These are phyloP conservation scores for Chelonus insularis DNA, from an alignment of 1,140 invertebrate genomes.

Conservation along the genomic window DNA sequence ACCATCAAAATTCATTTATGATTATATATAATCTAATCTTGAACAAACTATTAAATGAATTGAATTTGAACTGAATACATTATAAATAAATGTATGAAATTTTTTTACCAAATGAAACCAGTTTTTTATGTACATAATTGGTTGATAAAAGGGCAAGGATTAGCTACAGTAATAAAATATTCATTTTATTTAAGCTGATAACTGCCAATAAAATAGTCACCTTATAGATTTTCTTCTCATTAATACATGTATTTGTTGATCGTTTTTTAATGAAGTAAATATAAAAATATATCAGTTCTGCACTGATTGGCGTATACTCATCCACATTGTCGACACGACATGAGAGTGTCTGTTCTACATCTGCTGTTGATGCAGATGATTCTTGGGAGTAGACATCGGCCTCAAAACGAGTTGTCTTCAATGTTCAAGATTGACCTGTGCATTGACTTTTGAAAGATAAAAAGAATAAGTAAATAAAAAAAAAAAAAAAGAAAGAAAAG, in stretches of 20 bases:
- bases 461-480: background rate
- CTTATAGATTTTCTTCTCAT: too few relatives aligned
- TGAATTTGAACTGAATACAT: too few relatives aligned
- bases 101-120: too few relatives aligned
- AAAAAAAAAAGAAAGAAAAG: background rate
- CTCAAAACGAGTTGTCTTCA: slow-evolving; percentile 25
- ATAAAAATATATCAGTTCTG: slow-evolving; percentile 29
- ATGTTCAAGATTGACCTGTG: slow-evolving; percentile 18
- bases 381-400: background rate
- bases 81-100: too few relatives aligned
- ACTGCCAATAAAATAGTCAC: too few relatives aligned
- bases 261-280: background rate
- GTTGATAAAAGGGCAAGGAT: too few relatives aligned
- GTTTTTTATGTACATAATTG: too few relatives aligned
- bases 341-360: slow-evolving; percentile 8
- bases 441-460: background rate
- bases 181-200: too few relatives aligned
- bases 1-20: too few relatives aligned
- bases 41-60: too few relatives aligned
- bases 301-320: slow-evolving; percentile 35
- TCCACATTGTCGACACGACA: slow-evolving; percentile 30
- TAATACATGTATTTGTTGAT: background rate
- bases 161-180: too few relatives aligned
- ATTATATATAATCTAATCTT: too few relatives aligned
- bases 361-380: background rate